Evolutionary conservation across 2,888 invertebrate genomes (phyloP).

Genomic region (Chaetogeoica ovagalla): DNA sequence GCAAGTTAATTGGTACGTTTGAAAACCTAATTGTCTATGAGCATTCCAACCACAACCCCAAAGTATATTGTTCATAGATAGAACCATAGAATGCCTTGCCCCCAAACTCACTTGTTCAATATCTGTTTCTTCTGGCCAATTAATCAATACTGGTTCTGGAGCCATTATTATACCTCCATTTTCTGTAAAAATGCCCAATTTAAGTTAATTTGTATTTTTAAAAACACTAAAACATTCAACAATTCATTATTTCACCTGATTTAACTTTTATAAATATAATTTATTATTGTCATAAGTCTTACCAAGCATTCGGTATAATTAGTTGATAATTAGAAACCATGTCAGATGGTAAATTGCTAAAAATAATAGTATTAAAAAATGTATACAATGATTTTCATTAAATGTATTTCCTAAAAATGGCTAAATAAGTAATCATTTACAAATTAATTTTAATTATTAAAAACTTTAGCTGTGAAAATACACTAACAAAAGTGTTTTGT

Average conservation of each 20-base stretch:
- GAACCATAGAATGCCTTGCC: slow-evolving; percentile 72
- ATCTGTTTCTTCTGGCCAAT: slow-evolving; percentile 59
- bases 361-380: background rate
- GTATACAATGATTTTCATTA: background rate
- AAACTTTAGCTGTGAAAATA: background rate
- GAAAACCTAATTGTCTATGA: slow-evolving; percentile 36
- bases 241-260: slow-evolving; percentile 36
- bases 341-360: slow-evolving; percentile 4
- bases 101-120: slow-evolving; percentile 71
- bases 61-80: slow-evolving; percentile 65
- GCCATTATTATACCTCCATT: slow-evolving; percentile 57
- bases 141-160: slow-evolving; percentile 59
- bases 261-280: slow-evolving; percentile 13
- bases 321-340: slow-evolving; percentile 31
- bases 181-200: slow-evolving; percentile 55
- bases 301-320: slow-evolving; percentile 36
- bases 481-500: background rate
- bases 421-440: background rate
- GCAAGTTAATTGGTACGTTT: slow-evolving; percentile 48
- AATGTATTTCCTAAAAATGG: background rate
- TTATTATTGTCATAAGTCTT: slow-evolving; percentile 34
- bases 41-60: slow-evolving; percentile 78
- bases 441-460: background rate
- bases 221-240: background rate
- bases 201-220: slow-evolving; percentile 1